These are phyloP conservation scores for Thelaira solivaga DNA, from an alignment of 2,888 invertebrate genomes.

Conservation along the genomic window DNA sequence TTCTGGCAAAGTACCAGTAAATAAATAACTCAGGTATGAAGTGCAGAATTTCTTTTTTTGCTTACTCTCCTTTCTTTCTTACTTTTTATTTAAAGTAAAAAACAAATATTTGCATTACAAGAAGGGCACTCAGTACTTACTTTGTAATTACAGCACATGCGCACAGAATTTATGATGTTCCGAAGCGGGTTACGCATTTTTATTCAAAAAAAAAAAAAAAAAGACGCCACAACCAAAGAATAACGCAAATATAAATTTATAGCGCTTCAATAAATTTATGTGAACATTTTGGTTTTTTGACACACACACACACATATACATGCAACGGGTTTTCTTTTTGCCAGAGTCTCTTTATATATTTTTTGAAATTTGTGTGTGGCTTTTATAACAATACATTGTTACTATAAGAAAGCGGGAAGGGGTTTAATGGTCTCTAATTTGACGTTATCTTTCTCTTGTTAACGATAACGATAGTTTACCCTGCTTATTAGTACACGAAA, in stretches of 20 bases:
- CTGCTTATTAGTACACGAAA: conserved; percentile 39
- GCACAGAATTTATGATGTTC: conserved; percentile 51
- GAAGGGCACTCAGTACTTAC: conserved; percentile 8
- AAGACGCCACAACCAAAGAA: background rate
- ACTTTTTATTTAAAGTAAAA: background rate
- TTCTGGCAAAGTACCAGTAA: too few relatives aligned
- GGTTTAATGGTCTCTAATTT: conserved; percentile 60
- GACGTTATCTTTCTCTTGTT: conserved; percentile 55
- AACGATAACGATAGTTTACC: conserved; percentile 36
- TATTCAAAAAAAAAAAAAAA: conserved; percentile 27
- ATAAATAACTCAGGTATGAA: conserved; percentile 46
- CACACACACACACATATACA: too few relatives aligned
- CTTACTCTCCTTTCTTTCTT: background rate
- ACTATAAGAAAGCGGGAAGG: background rate
- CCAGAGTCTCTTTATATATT: background rate
- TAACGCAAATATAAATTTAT: conserved; percentile 28
- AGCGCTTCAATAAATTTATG: conserved; percentile 52
- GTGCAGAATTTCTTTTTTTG: background rate
- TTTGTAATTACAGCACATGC: conserved; percentile 57
- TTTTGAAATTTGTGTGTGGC: background rate
- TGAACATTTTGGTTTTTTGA: conserved; percentile 32
- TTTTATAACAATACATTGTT: background rate
- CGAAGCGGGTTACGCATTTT: conserved; percentile 47
- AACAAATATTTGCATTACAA: conserved; percentile 55
- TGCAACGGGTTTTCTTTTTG: conserved; percentile 6